Percentiles rank a stretch among this genome's conserved stretches.
Evolutionary conservation across 2,888 invertebrate genomes (phyloP).

Genomic region (Nebria salina): DNA sequence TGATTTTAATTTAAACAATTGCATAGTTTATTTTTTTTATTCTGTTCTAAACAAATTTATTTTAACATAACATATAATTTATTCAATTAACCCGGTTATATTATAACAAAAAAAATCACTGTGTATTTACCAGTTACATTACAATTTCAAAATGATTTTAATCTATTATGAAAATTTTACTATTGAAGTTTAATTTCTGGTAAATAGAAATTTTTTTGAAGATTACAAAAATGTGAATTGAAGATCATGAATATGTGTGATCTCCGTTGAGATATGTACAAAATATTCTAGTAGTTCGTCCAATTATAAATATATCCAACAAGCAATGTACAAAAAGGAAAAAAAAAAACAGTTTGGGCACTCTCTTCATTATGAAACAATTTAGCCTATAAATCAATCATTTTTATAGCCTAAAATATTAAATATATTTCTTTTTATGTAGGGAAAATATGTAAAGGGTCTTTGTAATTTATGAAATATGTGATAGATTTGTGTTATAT

Average conservation of each 20-base stretch:
- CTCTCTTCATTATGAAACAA: not conserved
- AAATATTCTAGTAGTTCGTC: slow-evolving; percentile 45
- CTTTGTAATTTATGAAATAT: slow-evolving; percentile 29
- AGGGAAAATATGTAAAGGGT: slow-evolving; percentile 26
- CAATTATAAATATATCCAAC: slow-evolving; percentile 39
- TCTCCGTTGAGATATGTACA: slow-evolving; percentile 46
- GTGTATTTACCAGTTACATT: not conserved
- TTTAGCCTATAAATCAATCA: slow-evolving; percentile 10
- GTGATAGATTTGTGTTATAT: slow-evolving; percentile 23
- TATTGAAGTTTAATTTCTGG: not conserved
- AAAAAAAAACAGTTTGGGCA: slow-evolving; percentile 34
- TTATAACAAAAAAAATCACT: not conserved
- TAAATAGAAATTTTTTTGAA: not conserved
- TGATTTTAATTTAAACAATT: slow-evolving; percentile 20
- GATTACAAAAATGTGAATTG: slow-evolving; percentile 18
- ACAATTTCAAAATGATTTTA: not conserved
- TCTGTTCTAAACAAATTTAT: not conserved
- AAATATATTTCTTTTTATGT: slow-evolving; percentile 23
- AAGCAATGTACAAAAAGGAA: slow-evolving; percentile 41
- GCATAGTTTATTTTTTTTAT: not conserved
- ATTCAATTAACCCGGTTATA: not conserved
- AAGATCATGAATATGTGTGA: slow-evolving; percentile 41
- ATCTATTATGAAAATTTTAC: not conserved
- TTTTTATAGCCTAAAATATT: slow-evolving; percentile 31
- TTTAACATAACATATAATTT: not conserved